Base-by-base conservation (phyloP, 2,888 invertebrate genomes). In the Mesorhabditis belari region DNA sequence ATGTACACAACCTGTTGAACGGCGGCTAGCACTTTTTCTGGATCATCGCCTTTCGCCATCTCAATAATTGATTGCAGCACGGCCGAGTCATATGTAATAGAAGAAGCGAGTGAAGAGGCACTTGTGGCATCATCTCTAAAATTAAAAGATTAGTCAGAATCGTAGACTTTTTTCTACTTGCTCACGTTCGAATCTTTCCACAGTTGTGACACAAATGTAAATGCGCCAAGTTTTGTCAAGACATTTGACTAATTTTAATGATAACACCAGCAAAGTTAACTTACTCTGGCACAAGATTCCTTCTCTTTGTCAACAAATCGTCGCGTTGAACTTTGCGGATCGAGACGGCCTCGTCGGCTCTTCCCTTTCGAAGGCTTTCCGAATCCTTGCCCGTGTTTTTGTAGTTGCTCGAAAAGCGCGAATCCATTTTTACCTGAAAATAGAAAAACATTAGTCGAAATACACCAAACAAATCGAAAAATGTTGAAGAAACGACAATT, bases 371-470 rank as follows among this genome's bases (percentile, higher is more conserved):
- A 24, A 62, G 69, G 86, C 95, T 83, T 81, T 95, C 94, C 85
- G 91, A 92, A 87, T 95, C 95, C 87, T 95, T 95, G 82, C 94
- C 95, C 87, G 92, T 92, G 87, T 96, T 94, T 88, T 96, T 96
- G 85, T 92, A 93, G 62, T 79, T 75, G 5, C 19, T 24, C 56
- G 21, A 29, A 9, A 35, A 35, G n/a, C 44, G 44, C 12, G 44
- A 35, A 17, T 35, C 44, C 44, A 35, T 35, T n/a, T 35, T n/a
- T n/a, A n/a, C n/a, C n/a, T n/a, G n/a, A n/a, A n/a, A n/a, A n/a
- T n/a, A n/a, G n/a, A n/a, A n/a, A n/a, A n/a, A n/a, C n/a, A n/a
- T n/a, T n/a, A n/a, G n/a, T n/a, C n/a, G n/a, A n/a, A n/a, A n/a
- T n/a, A n/a, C n/a, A n/a, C n/a, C n/a, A n/a, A n/a, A n/a, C n/a